These are phyloP conservation scores for Oriolus oriolus DNA, from an alignment of 2,113 vertebrate genomes.

Conservation along the genomic window DNA sequence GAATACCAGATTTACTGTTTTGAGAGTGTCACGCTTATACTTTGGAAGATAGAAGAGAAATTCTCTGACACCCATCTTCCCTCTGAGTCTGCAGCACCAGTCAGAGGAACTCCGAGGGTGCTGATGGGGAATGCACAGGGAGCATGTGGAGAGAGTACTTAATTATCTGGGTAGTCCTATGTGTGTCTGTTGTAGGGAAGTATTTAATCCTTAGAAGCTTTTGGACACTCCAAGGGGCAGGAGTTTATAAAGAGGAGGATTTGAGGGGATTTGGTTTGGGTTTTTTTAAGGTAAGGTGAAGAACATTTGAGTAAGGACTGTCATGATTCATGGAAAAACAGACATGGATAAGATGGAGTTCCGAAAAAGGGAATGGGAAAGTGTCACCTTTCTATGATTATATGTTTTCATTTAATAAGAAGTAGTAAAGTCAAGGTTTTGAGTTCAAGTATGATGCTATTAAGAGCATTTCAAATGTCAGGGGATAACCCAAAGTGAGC, in stretches of 20 bases:
- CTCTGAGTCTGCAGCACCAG: neutral
- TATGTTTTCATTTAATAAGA: neutral
- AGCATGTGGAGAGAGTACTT: neutral
- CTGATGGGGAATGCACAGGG: neutral
- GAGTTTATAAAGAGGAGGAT: neutral
- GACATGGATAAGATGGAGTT: neutral
- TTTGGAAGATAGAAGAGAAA: neutral
- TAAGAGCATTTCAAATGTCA: neutral
- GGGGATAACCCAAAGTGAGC: neutral
- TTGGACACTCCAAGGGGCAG: neutral
- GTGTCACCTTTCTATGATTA: neutral
- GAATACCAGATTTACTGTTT: neutral
- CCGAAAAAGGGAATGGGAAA: neutral
- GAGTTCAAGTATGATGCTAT: neutral
- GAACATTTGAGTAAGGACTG: neutral
- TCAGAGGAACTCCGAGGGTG: neutral
- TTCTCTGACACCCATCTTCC: neutral
- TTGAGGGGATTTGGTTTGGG: neutral
- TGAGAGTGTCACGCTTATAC: neutral
- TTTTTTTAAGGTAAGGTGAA: neutral
- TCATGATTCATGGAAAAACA: neutral
- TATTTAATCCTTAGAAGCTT: neutral
- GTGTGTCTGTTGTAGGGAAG: neutral
- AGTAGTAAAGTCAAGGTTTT: neutral
- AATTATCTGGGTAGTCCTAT: neutral